Conservation (phyloP, 2,113 vertebrate genomes). For the Aplodontia rufa region DNA sequence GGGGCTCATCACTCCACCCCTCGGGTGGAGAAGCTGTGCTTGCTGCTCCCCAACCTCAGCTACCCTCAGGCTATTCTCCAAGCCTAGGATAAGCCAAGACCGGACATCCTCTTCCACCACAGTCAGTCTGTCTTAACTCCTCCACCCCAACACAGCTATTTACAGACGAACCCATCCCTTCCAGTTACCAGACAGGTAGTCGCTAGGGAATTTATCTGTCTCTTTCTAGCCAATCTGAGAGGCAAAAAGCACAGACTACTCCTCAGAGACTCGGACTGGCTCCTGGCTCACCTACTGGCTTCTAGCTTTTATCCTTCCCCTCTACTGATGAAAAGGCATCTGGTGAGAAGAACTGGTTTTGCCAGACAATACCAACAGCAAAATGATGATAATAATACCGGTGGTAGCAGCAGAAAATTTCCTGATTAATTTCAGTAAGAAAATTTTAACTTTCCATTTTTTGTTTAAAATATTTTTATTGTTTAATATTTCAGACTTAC, state of each 20-base stretch:
- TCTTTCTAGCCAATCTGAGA: not conserved
- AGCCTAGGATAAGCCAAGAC: not conserved
- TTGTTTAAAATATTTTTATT: not conserved
- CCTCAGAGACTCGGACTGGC: not conserved
- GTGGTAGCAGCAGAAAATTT: too few relatives aligned
- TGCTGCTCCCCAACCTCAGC: not conserved
- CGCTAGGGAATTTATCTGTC: not conserved
- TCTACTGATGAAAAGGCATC: not conserved
- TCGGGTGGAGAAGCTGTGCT: rapidly evolving
- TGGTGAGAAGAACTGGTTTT: not conserved
- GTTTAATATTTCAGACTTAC: not conserved
- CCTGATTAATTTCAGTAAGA: not conserved
- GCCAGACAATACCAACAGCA: not conserved
- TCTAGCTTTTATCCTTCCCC: not conserved
- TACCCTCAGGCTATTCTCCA: rapidly evolving
- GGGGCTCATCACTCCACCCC: not conserved
- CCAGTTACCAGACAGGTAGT: not conserved
- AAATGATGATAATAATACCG: not conserved
- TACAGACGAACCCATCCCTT: not conserved
- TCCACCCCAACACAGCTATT: not conserved
- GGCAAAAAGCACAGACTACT: not conserved
- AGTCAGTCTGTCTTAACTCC: not conserved
- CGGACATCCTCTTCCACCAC: not conserved
- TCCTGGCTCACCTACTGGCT: not conserved
- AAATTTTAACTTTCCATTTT: not conserved